These are phyloP conservation scores for Zalophus californianus DNA, from an alignment of 2,797 vertebrate genomes.

Conservation along the genomic window DNA sequence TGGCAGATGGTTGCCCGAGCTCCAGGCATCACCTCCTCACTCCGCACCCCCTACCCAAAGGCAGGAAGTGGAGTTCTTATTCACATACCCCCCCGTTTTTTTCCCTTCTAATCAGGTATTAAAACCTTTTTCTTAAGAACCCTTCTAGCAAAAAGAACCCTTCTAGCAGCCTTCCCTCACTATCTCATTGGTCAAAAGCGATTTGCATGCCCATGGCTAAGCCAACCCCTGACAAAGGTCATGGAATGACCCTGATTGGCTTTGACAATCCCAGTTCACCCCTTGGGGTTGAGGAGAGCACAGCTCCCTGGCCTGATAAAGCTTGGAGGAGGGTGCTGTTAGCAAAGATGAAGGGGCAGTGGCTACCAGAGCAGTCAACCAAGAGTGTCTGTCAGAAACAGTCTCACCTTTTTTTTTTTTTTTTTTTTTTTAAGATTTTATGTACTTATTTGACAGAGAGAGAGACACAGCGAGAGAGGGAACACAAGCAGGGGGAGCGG, in stretches of 20 bases:
- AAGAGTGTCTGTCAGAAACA: neutral
- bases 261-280: neutral
- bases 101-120: neutral
- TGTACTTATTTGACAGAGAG: too few relatives aligned
- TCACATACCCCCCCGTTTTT: fast-evolving
- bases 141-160: neutral
- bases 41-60: neutral
- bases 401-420: too few relatives aligned
- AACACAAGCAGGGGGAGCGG: too few relatives aligned
- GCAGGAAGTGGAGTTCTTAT: neutral
- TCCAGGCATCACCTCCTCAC: neutral
- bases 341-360: neutral
- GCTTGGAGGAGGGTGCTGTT: neutral
- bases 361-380: neutral
- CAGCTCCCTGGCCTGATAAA: neutral
- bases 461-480: too few relatives aligned
- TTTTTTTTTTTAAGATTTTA: too few relatives aligned
- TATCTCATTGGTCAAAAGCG: neutral
- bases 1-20: neutral
- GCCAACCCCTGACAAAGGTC: neutral
- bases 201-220: neutral
- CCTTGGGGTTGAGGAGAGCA: neutral
- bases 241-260: neutral
- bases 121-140: neutral
- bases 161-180: neutral